These are phyloP conservation scores for Pimpla rufipes DNA, from an alignment of 2,888 invertebrate genomes.

Conservation along the genomic window DNA sequence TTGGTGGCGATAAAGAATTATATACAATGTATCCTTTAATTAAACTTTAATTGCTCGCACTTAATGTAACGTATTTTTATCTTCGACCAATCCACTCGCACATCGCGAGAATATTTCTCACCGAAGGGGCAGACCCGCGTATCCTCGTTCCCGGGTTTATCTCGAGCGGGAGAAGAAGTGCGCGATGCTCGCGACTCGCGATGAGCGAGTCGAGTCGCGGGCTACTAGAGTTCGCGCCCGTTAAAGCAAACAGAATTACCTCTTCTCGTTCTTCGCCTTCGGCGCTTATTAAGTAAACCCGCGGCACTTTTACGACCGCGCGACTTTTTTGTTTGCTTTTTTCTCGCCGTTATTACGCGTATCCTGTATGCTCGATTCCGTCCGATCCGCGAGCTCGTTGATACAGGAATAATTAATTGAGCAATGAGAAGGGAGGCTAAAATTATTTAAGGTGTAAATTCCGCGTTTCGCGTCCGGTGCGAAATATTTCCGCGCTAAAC, in stretches of 20 bases:
- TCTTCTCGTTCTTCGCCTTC: constrained; percentile 46
- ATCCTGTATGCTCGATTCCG: constrained; percentile 23
- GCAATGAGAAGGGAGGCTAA: constrained; percentile 39
- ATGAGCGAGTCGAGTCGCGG: too few relatives aligned
- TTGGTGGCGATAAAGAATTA: neutral
- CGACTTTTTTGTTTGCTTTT: constrained; percentile 22
- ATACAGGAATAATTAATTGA: constrained; percentile 55
- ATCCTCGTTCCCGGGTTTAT: constrained; percentile 29
- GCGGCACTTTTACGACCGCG: constrained; percentile 61
- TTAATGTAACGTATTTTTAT: constrained; percentile 21
- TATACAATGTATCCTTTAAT: constrained; percentile 20
- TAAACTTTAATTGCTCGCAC: too few relatives aligned
- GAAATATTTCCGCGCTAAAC: neutral
- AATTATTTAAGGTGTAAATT: neutral
- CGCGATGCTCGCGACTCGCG: constrained; percentile 25
- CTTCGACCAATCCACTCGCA: constrained; percentile 12
- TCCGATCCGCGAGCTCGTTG: constrained; percentile 17
- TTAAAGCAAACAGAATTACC: constrained; percentile 65
- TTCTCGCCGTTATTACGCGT: constrained; percentile 17
- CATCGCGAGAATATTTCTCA: constrained; percentile 37
- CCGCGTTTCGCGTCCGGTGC: constrained; percentile 4
- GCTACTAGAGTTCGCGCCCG: constrained; percentile 50
- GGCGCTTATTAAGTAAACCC: constrained; percentile 60
- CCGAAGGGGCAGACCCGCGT: constrained; percentile 8
- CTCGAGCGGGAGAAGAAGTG: neutral